Base-by-base conservation (phyloP, 2,888 invertebrate species). In the Stegana nigrithorax region DNA sequence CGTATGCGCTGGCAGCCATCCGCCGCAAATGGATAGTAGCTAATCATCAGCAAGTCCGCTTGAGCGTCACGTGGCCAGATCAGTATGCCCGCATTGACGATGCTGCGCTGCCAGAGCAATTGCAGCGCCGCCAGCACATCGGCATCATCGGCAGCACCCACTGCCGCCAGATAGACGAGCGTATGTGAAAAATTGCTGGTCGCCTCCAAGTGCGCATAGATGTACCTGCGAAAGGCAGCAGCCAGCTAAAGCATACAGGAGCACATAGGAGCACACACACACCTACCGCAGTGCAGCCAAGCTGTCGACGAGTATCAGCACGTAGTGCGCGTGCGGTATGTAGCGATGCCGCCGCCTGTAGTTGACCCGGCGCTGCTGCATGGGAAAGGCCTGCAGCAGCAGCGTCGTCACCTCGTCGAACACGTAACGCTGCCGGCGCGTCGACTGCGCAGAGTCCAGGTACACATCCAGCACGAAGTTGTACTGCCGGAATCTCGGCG, bases 1-100 rank as follows among this genome's bases (percentile, higher is more conserved):
- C 56, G 44, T 8, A 75, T 71, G 3, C 62, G 42, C 2, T 67
- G 65, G 23, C 83, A 83, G 0, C 60, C 64, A 1, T 67, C 6
- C 0, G 47, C 53, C 12, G 67, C 69, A 29, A 72, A 83, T 1
- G 83, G 83, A 55, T 65, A 80, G 51, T 77, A 83, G 14, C 73
- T 79, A 2, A 78, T 64, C 71, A 83, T 63, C 0, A 74, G 12
- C 1, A 82, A 62, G 0, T 64, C 59, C 0, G 32, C 39, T 2
- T 53, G 19, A 1, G 59, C 19, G 32, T 63, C 17, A 2, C 10
- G 23, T 6, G 19, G 45, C 10, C 3, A 8, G 17, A 19, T 2
- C 39, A 79, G 32, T 0, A 81, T 21, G 1, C 55, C 75, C 14
- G 71, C 75, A 51, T 74, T 78, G 6, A 81, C 59, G 0, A 80